phyloP scores from a whole-genome alignment of 1,140 invertebrate genomes.

The Geopemphigus sp. region DNA sequence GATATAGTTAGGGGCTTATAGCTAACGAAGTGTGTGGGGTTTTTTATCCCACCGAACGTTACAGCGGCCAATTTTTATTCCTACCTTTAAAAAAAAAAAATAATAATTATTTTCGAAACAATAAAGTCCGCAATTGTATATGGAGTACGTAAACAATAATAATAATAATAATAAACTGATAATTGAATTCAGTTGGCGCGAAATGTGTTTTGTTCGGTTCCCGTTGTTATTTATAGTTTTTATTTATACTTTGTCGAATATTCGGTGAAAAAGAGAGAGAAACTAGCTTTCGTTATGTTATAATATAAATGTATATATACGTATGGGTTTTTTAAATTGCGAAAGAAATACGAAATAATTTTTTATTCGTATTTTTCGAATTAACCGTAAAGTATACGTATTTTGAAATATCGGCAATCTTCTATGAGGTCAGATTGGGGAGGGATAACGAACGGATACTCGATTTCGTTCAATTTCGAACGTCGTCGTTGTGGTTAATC shows the following conservation, averaged over 20 bases:
- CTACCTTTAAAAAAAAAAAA: background rate
- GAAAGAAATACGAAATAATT: background rate
- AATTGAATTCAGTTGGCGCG: background rate
- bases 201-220: background rate
- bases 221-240: background rate
- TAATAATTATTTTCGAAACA: background rate
- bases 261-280: background rate
- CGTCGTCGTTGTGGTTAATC: too few relatives aligned
- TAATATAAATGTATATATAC: background rate
- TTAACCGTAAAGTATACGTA: too few relatives aligned
- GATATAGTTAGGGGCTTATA: background rate
- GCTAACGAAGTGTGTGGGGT: background rate
- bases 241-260: slow-evolving; percentile 15
- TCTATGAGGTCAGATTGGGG: background rate
- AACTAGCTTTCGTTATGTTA: background rate
- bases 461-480: too few relatives aligned
- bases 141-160: background rate
- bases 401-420: background rate
- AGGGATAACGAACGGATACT: too few relatives aligned
- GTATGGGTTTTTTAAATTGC: background rate
- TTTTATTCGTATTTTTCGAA: too few relatives aligned
- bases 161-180: background rate
- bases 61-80: background rate
- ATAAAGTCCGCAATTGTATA: background rate
- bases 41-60: background rate